Evolutionary conservation across 2,113 vertebrate genomes (phyloP), one percentile per base, ranked within the genome.

Genomic region (Gorsachius goisagi): DNA sequence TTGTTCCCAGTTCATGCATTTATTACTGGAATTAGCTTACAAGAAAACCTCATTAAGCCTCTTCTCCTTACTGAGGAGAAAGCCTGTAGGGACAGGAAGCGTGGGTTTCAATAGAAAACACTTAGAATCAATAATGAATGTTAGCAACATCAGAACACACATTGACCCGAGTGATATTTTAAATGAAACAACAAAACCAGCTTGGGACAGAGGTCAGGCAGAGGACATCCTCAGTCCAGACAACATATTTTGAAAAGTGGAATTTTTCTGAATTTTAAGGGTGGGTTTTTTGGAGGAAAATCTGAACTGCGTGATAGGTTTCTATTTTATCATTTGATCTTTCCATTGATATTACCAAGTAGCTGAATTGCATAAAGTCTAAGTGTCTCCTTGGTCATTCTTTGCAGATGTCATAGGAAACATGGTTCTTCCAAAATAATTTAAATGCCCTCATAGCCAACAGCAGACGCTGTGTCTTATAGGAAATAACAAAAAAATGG

Each of bases 1-100:
- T 90, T 88, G 73, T 83, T 95, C 52, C 49, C 45, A 62, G 59
- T 95, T 93, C 66, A 62, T 81, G 91, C 96, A 96, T 96, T 93
- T 97, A 94, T 97, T 97, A 91, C 69, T 78, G 76, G 56, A 95
- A 97, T 97, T 97, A 97, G 68, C 85, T 93, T 90, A 82, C 69
- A 95, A 96, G 93, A 86, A 96, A 96, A 80, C 77, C 77, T 97
- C 45, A 85, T 97, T 96, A 96, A 89, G 74, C 39, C 64, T 77
- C 41, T 85, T 90, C 66, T 91, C n/a, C 64, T 89, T 89, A 67
- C 88, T 67, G 56, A 95, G 63, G 87, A 93, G 89, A 94, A 93
- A 88, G 63, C 86, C 96, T 85, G 63, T 79, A 87, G 95, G 88
- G 90, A 96, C 55, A 95, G 80, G 56, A 95, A 95, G 22, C 66